Conservation (phyloP, 2,797 vertebrate species). For the Malurus splendens region DNA sequence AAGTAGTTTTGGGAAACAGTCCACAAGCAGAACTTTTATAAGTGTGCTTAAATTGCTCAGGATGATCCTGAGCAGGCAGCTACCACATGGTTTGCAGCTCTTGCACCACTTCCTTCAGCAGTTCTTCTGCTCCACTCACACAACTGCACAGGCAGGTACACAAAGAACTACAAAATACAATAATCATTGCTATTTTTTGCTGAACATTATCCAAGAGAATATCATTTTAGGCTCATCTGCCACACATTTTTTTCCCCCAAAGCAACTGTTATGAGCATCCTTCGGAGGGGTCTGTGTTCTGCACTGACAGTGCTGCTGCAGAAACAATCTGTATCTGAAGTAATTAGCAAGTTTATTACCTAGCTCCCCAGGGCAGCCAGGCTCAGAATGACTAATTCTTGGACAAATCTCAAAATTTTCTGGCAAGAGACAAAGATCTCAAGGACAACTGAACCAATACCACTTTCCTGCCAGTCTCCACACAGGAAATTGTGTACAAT, state of each 20-base stretch:
- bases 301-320: background rate
- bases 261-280: background rate
- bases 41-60: background rate
- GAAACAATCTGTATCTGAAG: background rate
- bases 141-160: background rate
- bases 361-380: background rate
- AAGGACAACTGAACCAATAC: background rate
- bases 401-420: background rate
- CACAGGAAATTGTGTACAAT: background rate
- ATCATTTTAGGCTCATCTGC: background rate
- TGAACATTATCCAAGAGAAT: background rate
- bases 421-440: background rate
- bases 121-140: background rate
- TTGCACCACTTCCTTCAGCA: background rate
- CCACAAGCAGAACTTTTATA: background rate
- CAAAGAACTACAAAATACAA: background rate
- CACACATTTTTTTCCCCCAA: accelerated
- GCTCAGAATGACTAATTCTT: background rate
- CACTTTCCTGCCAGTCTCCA: accelerated
- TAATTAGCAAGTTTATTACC: background rate
- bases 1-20: background rate
- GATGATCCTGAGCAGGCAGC: background rate
- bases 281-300: background rate
- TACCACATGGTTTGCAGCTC: background rate
- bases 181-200: background rate